Conservation (phyloP, 2,888 invertebrate genomes). For the Syritta pipiens region DNA sequence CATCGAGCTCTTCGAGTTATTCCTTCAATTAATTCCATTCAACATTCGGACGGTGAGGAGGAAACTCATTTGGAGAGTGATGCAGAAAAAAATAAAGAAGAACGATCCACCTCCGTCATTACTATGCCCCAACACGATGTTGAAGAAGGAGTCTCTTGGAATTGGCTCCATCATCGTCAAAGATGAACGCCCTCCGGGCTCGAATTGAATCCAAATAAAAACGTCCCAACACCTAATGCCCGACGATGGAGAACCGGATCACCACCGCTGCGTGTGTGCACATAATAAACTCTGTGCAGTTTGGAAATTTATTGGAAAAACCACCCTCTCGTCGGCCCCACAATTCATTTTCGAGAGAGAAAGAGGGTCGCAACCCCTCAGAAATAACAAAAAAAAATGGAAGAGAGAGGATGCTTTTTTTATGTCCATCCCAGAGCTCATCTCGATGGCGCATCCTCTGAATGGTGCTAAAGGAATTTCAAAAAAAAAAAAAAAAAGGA, state of each 20-base stretch:
- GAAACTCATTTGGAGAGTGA: constrained; percentile 3
- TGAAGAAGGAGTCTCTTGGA: constrained; percentile 14
- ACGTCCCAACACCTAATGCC: constrained; percentile 61
- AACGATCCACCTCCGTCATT: constrained; percentile 19
- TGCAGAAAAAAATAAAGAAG: not conserved
- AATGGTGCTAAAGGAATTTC: constrained; percentile 63
- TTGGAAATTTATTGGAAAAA: constrained; percentile 57
- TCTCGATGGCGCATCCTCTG: constrained; percentile 21
- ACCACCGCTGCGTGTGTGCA: constrained; percentile 34
- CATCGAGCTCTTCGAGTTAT: too few species aligned
- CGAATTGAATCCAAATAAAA: constrained; percentile 67
- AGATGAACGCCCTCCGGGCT: constrained; percentile 32
- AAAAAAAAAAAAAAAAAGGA: constrained; percentile 31
- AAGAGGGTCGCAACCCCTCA: not conserved
- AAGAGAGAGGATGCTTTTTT: constrained; percentile 15
- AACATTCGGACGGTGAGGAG: not conserved
- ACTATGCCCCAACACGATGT: constrained; percentile 11
- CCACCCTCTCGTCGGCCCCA: constrained; percentile 32
- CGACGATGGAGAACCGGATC: constrained; percentile 4
- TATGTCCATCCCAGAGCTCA: constrained; percentile 49
- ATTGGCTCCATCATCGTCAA: constrained; percentile 58
- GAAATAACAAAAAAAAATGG: constrained; percentile 3
- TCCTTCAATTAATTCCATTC: constrained; percentile 9
- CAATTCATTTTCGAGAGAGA: constrained; percentile 43
- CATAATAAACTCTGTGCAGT: constrained; percentile 56